A percentile compares a stretch with the other conserved stretches of the same genome.
Evolutionary conservation across 1,140 invertebrate species (phyloP).

Genomic region (Drosophila yakuba): DNA sequence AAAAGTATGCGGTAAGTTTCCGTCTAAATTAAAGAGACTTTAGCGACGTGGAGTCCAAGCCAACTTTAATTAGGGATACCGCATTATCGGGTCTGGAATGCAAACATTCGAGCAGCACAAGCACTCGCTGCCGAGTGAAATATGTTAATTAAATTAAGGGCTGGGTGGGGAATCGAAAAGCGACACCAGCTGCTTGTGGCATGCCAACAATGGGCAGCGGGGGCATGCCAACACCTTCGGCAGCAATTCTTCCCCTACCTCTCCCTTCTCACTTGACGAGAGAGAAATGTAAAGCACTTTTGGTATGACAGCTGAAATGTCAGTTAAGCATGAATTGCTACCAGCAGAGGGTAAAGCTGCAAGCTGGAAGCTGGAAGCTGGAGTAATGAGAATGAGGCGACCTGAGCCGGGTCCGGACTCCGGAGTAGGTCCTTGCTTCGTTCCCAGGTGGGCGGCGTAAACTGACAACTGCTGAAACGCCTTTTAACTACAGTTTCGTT

Average conservation of each 20-base stretch:
- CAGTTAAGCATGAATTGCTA: conserved; percentile 75
- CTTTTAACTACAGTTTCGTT: conserved; percentile 41
- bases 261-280: conserved; percentile 22
- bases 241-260: conserved; percentile 15
- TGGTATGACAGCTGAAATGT: conserved; percentile 80
- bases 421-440: background rate
- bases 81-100: conserved; percentile 13
- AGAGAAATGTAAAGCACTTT: conserved; percentile 80
- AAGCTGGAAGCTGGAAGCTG: background rate
- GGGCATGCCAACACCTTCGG: conserved; percentile 60
- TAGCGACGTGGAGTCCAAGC: background rate
- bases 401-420: background rate
- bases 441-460: conserved; percentile 17
- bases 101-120: conserved; percentile 31
- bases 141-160: conserved; percentile 73
- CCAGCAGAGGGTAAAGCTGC: conserved; percentile 7
- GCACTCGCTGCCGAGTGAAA: conserved; percentile 28
- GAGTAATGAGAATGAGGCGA: conserved; percentile 53
- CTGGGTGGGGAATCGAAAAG: conserved; percentile 27
- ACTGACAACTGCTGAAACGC: conserved; percentile 50
- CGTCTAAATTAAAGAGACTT: conserved; percentile 23
- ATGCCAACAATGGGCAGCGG: conserved; percentile 69
- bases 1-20: conserved; percentile 15
- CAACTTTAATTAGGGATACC: conserved; percentile 29
- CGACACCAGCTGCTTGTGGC: conserved; percentile 78